These are phyloP conservation scores for Cyclina sinensis DNA, from an alignment of 1,140 invertebrate genomes.

Conservation along the genomic window DNA sequence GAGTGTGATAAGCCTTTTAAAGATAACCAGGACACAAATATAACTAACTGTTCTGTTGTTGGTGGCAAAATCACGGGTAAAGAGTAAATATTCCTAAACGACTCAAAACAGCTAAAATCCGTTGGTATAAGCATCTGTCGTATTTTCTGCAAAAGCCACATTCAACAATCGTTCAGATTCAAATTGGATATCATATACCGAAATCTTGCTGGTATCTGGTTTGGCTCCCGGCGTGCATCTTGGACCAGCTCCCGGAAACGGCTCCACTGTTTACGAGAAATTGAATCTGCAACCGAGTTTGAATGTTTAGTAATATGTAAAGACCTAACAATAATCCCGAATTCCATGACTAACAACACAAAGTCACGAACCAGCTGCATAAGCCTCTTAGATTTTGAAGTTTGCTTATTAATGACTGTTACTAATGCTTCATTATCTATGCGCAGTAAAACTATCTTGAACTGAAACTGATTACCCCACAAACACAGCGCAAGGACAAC, in stretches of 20 bases:
- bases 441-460: conserved; percentile 22
- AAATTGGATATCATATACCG: not conserved
- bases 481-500: conserved; percentile 17
- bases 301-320: not conserved
- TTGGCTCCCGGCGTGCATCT: no score
- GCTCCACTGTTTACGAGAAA: conserved; percentile 18
- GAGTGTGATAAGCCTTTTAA: not conserved
- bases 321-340: not conserved
- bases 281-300: conserved; percentile 24
- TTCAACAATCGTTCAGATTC: conserved; percentile 17
- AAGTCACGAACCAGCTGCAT: no score
- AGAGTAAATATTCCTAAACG: not conserved
- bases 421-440: conserved; percentile 44
- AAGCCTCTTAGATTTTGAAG: not conserved
- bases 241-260: not conserved
- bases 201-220: conserved; percentile 10
- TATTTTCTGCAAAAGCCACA: not conserved
- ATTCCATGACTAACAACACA: not conserved
- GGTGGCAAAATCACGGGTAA: not conserved
- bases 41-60: no score
- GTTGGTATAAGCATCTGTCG: not conserved
- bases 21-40: not conserved
- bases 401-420: conserved; percentile 33
- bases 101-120: conserved; percentile 1
- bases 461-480: conserved; percentile 22